phyloP scores from a whole-genome alignment of 2,113 vertebrate species.

The Rattus rattus region DNA sequence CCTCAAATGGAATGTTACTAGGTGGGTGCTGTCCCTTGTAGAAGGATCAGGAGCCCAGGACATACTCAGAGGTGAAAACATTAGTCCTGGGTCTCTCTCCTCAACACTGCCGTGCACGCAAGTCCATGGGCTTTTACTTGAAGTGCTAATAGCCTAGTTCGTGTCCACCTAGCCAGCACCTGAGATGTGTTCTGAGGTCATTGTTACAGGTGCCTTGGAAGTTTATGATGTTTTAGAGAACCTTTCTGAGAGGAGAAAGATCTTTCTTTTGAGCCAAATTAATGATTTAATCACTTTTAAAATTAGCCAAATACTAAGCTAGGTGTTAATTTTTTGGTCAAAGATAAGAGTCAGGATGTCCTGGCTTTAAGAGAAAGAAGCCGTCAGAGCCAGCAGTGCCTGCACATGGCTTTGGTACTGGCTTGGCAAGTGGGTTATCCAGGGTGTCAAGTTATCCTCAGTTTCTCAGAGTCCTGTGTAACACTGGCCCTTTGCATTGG shows the following conservation, averaged over 20 bases:
- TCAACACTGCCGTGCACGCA: neutral
- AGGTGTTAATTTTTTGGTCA: neutral
- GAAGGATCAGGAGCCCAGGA: neutral
- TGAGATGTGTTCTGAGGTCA: neutral
- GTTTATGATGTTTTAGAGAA: neutral
- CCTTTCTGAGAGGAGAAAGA: neutral
- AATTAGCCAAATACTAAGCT: neutral
- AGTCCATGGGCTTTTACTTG: neutral
- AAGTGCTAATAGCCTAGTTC: fast-evolving
- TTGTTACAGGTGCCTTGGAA: neutral
- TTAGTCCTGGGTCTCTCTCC: neutral
- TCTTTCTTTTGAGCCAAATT: neutral
- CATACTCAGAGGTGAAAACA: neutral
- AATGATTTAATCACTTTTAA: constrained; percentile 37
- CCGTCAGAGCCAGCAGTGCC: fast-evolving
- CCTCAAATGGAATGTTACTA: neutral
- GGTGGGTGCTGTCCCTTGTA: neutral
- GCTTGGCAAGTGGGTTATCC: neutral
- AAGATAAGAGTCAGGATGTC: neutral
- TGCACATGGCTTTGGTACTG: neutral
- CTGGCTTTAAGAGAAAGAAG: neutral
- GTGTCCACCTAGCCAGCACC: fast-evolving
- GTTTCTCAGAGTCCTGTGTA: neutral
- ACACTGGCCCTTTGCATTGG: neutral
- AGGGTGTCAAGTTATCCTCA: neutral